Evolutionary conservation across 2,113 vertebrate species (phyloP).

Genomic region (Cyprinodon brontotheroides): DNA sequence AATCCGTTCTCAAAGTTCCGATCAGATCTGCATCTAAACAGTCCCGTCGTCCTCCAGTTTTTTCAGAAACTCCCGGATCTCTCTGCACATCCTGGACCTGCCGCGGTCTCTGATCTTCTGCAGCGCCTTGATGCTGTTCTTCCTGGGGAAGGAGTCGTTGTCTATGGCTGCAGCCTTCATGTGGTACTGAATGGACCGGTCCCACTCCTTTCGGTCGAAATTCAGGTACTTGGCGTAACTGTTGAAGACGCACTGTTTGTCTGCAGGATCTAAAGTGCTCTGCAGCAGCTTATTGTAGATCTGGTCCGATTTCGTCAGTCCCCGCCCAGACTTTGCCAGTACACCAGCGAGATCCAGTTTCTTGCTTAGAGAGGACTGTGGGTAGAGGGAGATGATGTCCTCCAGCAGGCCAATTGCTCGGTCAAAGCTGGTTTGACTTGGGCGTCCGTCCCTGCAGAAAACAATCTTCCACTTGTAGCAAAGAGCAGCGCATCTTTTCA

Average conservation of each 20-base stretch:
- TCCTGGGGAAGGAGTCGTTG: background rate
- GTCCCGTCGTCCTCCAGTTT: constrained; percentile 4
- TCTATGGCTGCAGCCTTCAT: constrained; percentile 47
- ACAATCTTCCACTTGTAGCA: constrained; percentile 48
- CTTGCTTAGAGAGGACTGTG: background rate
- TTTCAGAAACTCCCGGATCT: constrained; percentile 37
- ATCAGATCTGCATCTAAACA: background rate
- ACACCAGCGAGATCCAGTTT: constrained; percentile 35
- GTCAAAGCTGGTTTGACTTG: background rate
- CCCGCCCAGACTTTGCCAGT: background rate
- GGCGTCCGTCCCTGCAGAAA: background rate
- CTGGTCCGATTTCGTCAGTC: background rate
- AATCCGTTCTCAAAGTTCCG: too few relatives aligned
- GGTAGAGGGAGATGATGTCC: constrained; percentile 48
- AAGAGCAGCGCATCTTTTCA: constrained; percentile 38
- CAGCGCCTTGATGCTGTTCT: constrained; percentile 39
- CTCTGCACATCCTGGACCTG: background rate
- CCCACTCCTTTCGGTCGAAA: rapidly evolving
- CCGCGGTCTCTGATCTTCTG: background rate
- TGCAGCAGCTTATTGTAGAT: constrained; percentile 42
- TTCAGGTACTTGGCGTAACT: constrained; percentile 27
- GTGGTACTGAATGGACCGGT: constrained; percentile 22
- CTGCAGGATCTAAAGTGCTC: background rate
- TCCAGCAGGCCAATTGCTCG: constrained; percentile 24
- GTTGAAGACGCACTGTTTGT: constrained; percentile 43